A percentile compares a stretch with the other conserved stretches of the same genome.
phyloP scores from a whole-genome alignment of 2,113 vertebrate species.

The Picathartes gymnocephalus region DNA sequence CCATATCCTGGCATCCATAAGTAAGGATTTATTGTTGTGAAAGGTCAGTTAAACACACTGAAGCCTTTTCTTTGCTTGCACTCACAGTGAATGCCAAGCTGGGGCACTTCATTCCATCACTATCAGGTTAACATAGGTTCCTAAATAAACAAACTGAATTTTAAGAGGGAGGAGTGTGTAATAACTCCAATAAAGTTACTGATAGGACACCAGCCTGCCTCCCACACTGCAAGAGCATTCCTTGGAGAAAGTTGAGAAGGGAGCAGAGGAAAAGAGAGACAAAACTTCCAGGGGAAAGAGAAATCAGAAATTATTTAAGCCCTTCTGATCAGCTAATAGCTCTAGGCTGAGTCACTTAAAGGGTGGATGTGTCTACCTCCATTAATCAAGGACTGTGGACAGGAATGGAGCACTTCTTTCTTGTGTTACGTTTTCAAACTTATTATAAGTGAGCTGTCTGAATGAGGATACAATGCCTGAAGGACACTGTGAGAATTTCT shows the following conservation, averaged over 20 bases:
- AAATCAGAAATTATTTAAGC: conserved; percentile 22
- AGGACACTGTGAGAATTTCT: background rate
- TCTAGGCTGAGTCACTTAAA: background rate
- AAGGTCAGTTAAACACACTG: conserved; percentile 3
- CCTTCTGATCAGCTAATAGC: conserved; percentile 24
- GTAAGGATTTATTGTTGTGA: background rate
- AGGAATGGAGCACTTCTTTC: background rate
- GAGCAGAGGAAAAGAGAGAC: background rate
- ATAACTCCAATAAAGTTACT: background rate
- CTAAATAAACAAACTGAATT: conserved; percentile 49
- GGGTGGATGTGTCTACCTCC: background rate
- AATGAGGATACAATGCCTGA: background rate
- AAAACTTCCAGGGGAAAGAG: background rate
- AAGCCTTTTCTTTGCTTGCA: background rate
- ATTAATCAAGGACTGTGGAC: background rate
- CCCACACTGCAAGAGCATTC: conserved; percentile 21
- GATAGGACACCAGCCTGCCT: background rate
- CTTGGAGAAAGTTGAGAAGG: background rate
- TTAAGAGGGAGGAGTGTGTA: conserved; percentile 23
- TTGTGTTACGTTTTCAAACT: background rate
- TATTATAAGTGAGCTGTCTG: background rate
- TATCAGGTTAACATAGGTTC: conserved; percentile 5
- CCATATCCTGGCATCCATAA: background rate
- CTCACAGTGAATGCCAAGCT: background rate
- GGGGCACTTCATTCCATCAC: conserved; percentile 25